These are phyloP conservation scores for Atherinomorus stipes DNA, from an alignment of 2,113 vertebrate genomes.

Conservation along the genomic window DNA sequence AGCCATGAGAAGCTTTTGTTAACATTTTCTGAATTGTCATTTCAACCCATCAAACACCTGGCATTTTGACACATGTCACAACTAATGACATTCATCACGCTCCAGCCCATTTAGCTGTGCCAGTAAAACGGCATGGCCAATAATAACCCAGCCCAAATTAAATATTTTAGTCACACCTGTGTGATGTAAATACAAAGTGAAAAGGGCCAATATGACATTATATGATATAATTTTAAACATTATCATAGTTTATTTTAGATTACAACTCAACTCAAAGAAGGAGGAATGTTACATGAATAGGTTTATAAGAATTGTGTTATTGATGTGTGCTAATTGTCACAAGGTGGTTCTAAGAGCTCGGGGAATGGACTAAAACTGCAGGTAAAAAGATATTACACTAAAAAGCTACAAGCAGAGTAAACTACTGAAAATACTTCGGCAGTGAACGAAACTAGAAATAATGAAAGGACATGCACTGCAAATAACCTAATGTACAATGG, in stretches of 20 bases:
- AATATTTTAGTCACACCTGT: neutral
- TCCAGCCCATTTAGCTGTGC: neutral
- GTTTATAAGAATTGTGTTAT: neutral
- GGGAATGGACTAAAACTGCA: neutral
- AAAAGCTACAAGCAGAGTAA: too few relatives aligned
- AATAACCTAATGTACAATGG: too few relatives aligned
- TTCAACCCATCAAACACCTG: neutral
- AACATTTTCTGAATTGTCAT: neutral
- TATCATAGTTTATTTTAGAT: neutral
- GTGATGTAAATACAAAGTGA: neutral
- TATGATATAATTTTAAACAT: neutral
- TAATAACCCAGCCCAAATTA: neutral
- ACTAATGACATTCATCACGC: neutral
- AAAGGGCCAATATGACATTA: too few relatives aligned
- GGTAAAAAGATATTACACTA: too few relatives aligned
- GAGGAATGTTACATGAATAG: neutral
- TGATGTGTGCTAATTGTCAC: conserved; percentile 2
- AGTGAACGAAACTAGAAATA: too few relatives aligned
- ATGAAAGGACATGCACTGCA: too few relatives aligned
- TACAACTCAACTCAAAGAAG: conserved; percentile 1
- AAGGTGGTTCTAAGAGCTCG: neutral
- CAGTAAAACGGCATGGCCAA: neutral
- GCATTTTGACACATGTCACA: neutral
- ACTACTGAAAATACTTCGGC: too few relatives aligned
- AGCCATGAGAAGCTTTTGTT: neutral